phyloP scores from a whole-genome alignment of 30 jellyfish, hydroid and myxozoan species.

The Mastigias papua region DNA sequence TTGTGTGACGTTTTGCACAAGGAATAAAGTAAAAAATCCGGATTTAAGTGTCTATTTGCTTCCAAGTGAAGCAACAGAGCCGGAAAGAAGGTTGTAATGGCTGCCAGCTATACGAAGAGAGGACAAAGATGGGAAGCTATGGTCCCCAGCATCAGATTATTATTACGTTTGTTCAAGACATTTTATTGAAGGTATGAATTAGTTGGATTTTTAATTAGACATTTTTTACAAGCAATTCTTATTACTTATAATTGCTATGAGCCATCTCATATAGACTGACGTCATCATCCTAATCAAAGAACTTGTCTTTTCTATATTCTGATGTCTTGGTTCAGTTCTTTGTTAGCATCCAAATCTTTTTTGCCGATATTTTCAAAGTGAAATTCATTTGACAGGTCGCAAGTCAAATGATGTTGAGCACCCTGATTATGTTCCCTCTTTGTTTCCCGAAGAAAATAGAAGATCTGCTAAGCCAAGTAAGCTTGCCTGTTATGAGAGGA shows the following conservation, averaged over 20 bases:
- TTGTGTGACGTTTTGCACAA: too few species aligned
- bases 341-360: too few species aligned
- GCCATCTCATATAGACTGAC: too few species aligned
- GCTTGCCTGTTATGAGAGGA: neutral
- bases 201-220: neutral
- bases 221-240: neutral
- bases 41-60: conserved; percentile 13
- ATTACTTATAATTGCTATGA: too few species aligned
- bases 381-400: too few species aligned
- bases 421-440: neutral
- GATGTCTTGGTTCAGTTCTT: too few species aligned
- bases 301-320: too few species aligned
- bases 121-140: neutral
- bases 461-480: neutral
- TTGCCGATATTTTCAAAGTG: too few species aligned
- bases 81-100: conserved; percentile 26
- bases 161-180: neutral
- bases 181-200: neutral
- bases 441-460: neutral
- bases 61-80: conserved; percentile 47
- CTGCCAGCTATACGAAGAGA: conserved; percentile 45
- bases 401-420: neutral
- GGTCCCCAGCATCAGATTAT: neutral
- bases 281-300: too few species aligned
- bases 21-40: neutral